A percentile compares a stretch with the other conserved stretches of the same genome.
Conservation (phyloP, 2,797 vertebrate genomes). For the Enteromius mattozi region DNA sequence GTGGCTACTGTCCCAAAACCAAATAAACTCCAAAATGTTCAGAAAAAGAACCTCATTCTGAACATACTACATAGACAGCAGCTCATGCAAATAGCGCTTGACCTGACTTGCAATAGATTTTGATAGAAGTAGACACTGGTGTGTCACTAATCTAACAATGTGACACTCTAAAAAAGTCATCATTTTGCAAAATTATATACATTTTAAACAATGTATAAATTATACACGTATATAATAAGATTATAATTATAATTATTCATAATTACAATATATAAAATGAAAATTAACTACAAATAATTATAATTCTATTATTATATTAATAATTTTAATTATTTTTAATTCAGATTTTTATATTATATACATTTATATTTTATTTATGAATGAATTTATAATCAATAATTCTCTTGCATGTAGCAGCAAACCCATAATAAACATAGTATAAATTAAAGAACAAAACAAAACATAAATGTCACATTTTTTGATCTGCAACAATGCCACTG, state of each 20-base stretch:
- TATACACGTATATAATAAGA: too few relatives aligned
- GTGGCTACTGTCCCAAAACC: conserved; percentile 7
- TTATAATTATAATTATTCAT: too few relatives aligned
- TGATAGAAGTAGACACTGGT: neutral
- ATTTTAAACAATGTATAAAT: too few relatives aligned
- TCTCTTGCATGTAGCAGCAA: neutral
- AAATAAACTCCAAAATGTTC: neutral
- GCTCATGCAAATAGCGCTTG: neutral
- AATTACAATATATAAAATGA: too few relatives aligned
- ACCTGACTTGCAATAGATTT: neutral
- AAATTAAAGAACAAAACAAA: neutral
- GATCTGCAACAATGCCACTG: neutral
- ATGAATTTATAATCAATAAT: neutral
- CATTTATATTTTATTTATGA: too few relatives aligned
- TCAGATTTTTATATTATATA: too few relatives aligned
- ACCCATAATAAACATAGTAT: neutral
- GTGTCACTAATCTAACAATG: neutral
- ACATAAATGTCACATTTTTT: neutral
- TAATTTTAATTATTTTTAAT: too few relatives aligned
- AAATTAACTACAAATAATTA: too few relatives aligned
- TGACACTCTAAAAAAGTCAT: neutral
- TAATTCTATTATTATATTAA: too few relatives aligned
- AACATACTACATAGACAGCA: neutral
- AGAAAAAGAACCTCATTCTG: neutral
- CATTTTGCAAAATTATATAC: neutral